These are phyloP conservation scores for Vidua chalybeata DNA, from an alignment of 2,113 vertebrate genomes.

Conservation along the genomic window DNA sequence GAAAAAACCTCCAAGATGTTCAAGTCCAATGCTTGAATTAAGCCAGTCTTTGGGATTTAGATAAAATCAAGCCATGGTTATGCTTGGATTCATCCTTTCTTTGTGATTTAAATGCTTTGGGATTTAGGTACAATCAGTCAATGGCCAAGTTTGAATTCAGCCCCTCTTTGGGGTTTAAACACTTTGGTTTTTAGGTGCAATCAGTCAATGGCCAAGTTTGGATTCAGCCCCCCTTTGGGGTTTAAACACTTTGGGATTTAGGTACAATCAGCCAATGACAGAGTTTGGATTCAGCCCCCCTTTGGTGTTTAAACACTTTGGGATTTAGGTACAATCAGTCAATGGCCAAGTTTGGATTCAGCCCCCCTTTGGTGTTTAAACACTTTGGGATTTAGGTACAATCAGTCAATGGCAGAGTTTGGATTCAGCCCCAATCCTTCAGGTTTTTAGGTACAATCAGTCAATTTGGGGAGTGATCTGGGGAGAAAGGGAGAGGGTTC, in stretches of 20 bases:
- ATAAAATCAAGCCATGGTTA: not conserved
- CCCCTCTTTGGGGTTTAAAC: not conserved
- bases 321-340: not conserved
- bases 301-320: too few relatives aligned
- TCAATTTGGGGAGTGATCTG: too few relatives aligned
- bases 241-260: not conserved
- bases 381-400: not conserved
- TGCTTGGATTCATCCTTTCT: too few relatives aligned
- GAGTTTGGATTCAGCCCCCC: not conserved
- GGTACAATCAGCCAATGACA: too few relatives aligned
- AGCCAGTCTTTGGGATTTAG: not conserved
- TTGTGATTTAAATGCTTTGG: not conserved
- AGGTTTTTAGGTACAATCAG: not conserved
- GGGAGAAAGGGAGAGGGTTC: too few relatives aligned
- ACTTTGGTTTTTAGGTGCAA: not conserved
- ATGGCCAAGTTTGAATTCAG: rapidly evolving
- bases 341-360: rapidly evolving
- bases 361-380: too few relatives aligned
- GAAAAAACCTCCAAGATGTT: not conserved
- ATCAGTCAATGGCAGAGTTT: too few relatives aligned
- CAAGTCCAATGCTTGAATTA: not conserved
- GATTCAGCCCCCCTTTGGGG: too few relatives aligned
- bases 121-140: not conserved
- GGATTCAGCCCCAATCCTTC: not conserved
- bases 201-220: too few relatives aligned